Conservation (phyloP, 2,888 invertebrate species). For the Catotricha subobsoleta region DNA sequence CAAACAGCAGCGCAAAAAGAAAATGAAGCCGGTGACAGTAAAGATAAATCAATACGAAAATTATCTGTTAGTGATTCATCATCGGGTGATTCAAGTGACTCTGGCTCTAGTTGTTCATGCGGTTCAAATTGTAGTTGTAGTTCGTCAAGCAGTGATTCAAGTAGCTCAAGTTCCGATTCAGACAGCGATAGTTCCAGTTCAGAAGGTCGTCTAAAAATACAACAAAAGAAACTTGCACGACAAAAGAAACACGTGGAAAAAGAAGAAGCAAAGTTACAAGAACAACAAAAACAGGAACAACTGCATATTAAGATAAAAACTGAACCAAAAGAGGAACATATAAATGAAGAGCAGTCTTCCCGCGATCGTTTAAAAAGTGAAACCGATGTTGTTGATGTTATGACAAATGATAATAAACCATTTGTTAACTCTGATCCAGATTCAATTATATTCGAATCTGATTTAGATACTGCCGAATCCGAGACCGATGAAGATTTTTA, state of each 20-base stretch:
- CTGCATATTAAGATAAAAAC: too few species aligned
- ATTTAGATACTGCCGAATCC: slow-evolving; percentile 68
- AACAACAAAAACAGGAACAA: background rate
- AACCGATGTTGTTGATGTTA: slow-evolving; percentile 29
- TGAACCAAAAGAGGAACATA: background rate
- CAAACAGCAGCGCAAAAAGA: slow-evolving; percentile 8
- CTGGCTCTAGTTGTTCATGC: slow-evolving; percentile 62
- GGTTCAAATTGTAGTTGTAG: slow-evolving; percentile 72
- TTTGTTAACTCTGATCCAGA: slow-evolving; percentile 28
- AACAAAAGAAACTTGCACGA: slow-evolving; percentile 20
- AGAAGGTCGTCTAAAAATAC: slow-evolving; percentile 27
- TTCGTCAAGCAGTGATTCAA: slow-evolving; percentile 44
- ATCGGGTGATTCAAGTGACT: slow-evolving; percentile 62
- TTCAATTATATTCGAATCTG: slow-evolving; percentile 55
- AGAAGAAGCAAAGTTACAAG: slow-evolving; percentile 17
- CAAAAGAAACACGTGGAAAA: slow-evolving; percentile 13
- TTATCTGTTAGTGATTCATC: slow-evolving; percentile 34
- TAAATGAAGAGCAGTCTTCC: background rate
- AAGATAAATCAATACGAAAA: slow-evolving; percentile 15
- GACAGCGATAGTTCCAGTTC: slow-evolving; percentile 24
- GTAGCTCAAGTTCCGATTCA: slow-evolving; percentile 38
- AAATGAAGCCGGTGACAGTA: slow-evolving; percentile 6
- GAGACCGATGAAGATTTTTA: slow-evolving; percentile 81
- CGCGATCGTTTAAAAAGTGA: slow-evolving; percentile 17
- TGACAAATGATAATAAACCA: slow-evolving; percentile 22